These are phyloP conservation scores for Catharus ustulatus DNA, from an alignment of 2,797 vertebrate genomes.

Conservation along the genomic window DNA sequence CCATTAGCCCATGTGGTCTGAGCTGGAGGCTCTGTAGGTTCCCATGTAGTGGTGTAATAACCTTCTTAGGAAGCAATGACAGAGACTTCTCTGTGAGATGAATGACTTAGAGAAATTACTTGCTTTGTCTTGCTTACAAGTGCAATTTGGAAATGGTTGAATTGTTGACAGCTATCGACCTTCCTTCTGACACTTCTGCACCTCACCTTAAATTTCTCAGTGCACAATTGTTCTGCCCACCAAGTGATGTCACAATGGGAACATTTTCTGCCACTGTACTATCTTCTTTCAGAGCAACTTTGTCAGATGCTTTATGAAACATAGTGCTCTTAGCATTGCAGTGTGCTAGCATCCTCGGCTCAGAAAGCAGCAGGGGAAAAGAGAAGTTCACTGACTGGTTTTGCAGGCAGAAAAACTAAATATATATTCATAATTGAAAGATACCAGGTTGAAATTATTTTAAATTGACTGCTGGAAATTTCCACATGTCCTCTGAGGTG, in stretches of 20 bases:
- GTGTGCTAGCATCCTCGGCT: background rate
- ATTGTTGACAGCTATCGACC: background rate
- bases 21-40: background rate
- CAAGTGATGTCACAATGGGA: background rate
- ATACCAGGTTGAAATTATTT: background rate
- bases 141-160: background rate
- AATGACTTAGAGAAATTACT: background rate
- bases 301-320: background rate
- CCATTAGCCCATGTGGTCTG: constrained; percentile 1
- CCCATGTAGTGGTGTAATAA: background rate
- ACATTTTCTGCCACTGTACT: background rate
- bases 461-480: background rate
- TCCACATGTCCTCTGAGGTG: background rate
- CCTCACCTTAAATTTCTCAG: background rate
- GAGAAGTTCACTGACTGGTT: background rate
- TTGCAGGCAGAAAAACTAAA: background rate
- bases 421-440: background rate
- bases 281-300: background rate
- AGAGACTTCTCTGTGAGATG: background rate
- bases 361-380: background rate
- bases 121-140: constrained; percentile 1
- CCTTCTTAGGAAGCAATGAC: background rate
- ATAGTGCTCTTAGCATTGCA: background rate
- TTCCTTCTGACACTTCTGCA: background rate
- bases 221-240: background rate